Evolutionary conservation across 1,140 invertebrate genomes (phyloP).

Genomic region (Dreissena rostriformis): DNA sequence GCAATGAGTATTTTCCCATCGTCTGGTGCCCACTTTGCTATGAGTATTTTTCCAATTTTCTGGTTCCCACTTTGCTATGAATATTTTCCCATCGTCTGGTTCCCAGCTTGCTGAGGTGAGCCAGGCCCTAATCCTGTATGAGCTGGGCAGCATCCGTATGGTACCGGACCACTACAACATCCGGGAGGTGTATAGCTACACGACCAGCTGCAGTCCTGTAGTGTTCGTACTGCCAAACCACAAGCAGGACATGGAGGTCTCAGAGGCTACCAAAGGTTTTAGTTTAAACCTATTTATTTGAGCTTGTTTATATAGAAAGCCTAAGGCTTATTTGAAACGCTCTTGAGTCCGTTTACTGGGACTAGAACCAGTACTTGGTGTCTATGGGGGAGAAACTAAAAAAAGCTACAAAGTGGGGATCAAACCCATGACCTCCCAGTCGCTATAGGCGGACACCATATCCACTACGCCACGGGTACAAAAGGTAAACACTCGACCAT

Average conservation of each 20-base stretch:
- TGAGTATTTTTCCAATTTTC: not conserved
- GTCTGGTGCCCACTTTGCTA: no score
- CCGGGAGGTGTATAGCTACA: constrained; percentile 70
- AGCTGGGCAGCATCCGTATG: constrained; percentile 74
- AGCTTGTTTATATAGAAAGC: no score
- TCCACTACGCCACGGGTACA: no score
- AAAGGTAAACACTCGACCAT: constrained; percentile 59
- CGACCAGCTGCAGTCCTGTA: constrained; percentile 72
- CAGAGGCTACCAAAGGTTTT: constrained; percentile 71
- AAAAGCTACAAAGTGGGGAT: no score
- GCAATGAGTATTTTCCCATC: no score
- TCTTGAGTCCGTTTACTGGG: no score
- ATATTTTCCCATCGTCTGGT: not conserved
- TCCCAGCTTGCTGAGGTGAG: constrained; percentile 75
- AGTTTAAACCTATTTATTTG: no score
- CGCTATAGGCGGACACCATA: no score
- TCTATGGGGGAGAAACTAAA: constrained; percentile 72
- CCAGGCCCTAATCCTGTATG: constrained; percentile 71
- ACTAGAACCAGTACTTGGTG: no score
- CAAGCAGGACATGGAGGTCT: constrained; percentile 41
- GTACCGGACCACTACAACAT: constrained; percentile 75
- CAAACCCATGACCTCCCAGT: no score
- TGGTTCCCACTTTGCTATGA: no score
- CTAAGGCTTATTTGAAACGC: no score
- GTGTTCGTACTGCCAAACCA: constrained; percentile 75